These are phyloP conservation scores for Takifugu rubripes DNA, from an alignment of 2,797 vertebrate species.

Conservation along the genomic window DNA sequence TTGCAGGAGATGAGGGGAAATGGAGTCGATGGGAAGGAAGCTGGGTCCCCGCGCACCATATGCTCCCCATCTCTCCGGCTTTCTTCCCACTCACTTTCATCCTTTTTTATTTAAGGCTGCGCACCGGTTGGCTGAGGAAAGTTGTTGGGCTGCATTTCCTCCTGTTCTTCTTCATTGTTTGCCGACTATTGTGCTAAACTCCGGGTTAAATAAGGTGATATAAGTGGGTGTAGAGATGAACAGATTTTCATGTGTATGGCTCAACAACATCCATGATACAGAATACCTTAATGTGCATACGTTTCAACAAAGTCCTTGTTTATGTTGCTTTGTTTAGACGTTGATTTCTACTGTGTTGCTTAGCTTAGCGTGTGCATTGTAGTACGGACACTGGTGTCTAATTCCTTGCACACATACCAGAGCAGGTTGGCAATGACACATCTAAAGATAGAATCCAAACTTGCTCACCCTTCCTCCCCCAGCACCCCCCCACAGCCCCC, in stretches of 20 bases:
- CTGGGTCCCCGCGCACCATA: slow-evolving; percentile 42
- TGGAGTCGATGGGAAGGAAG: slow-evolving; percentile 38
- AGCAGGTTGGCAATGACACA: slow-evolving; percentile 49
- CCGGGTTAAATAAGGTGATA: slow-evolving; percentile 41
- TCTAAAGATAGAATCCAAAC: slow-evolving; percentile 73
- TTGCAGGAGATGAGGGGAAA: slow-evolving; percentile 26
- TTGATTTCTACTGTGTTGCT: no score
- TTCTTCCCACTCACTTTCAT: slow-evolving; percentile 28
- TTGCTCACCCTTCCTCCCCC: slow-evolving; percentile 53
- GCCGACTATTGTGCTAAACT: slow-evolving; percentile 1
- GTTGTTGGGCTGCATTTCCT: slow-evolving; percentile 18
- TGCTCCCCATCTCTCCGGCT: slow-evolving; percentile 35
- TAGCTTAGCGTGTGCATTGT: no score
- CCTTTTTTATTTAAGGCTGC: slow-evolving; percentile 26
- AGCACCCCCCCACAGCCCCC: slow-evolving; percentile 33
- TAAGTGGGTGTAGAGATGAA: slow-evolving; percentile 13
- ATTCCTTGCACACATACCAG: slow-evolving; percentile 30
- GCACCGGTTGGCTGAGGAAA: slow-evolving; percentile 10
- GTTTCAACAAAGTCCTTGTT: no score
- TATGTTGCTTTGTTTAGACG: no score
- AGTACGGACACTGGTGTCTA: slow-evolving; percentile 1
- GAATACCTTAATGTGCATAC: slow-evolving; percentile 1
- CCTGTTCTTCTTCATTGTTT: slow-evolving; percentile 10
- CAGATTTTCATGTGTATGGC: slow-evolving; percentile 16
- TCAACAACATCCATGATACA: slow-evolving; percentile 3